A percentile compares a stretch with the other conserved stretches of the same genome.
These are phyloP conservation scores for Perognathus longimembris DNA, from an alignment of 2,113 vertebrate genomes.

Conservation along the genomic window DNA sequence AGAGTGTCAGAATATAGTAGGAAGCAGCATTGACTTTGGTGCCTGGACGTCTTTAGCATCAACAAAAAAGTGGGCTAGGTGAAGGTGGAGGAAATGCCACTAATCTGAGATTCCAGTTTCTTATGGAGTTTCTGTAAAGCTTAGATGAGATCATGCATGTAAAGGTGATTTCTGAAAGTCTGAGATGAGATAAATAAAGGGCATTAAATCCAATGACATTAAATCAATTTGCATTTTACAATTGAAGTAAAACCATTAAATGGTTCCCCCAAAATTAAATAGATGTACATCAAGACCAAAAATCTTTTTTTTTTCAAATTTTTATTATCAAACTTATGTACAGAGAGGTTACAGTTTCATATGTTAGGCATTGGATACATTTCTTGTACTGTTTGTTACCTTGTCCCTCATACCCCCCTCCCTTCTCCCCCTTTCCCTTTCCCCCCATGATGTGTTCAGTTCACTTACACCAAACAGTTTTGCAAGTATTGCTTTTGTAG, in stretches of 20 bases:
- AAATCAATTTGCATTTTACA: conserved; percentile 41
- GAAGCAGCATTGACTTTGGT: neutral
- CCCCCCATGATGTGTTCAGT: no score
- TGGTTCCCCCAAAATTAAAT: neutral
- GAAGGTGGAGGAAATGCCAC: no score
- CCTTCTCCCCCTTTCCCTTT: no score
- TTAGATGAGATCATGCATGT: neutral
- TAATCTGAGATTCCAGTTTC: neutral
- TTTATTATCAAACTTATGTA: no score
- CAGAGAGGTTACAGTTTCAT: no score
- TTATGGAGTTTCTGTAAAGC: neutral
- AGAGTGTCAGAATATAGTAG: neutral
- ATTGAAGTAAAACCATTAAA: conserved; percentile 3
- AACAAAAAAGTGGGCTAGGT: neutral
- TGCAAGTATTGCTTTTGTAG: no score
- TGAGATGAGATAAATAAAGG: conserved; percentile 29
- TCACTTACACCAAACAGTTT: no score
- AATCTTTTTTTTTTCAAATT: no score
- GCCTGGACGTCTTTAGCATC: neutral
- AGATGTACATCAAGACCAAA: neutral
- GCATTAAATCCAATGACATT: neutral
- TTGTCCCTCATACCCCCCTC: no score
- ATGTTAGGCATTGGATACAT: no score
- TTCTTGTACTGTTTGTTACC: no score
- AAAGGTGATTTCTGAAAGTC: conserved; percentile 3